Base-by-base conservation (phyloP, 2,113 vertebrate genomes). In the Misgurnus anguillicaudatus region DNA sequence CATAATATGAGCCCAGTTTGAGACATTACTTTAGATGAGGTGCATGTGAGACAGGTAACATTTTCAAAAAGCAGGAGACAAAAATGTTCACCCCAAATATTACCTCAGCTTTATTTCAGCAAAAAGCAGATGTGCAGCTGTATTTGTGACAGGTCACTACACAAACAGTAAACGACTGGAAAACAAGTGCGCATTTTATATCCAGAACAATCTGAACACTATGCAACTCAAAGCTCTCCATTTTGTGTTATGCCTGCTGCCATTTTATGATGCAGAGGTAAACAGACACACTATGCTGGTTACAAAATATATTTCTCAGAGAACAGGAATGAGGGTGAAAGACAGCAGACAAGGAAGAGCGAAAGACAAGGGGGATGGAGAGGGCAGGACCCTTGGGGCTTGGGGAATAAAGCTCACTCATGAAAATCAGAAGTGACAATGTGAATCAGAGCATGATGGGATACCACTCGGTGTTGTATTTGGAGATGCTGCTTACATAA, bases 341-440 rank as follows among this genome's bases (percentile, higher is more conserved):
- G 72, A 81, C 21, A 69, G 63, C 63, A 21, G 65, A 38, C 51
- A 62, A 21, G n/a, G 36, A 69, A 76, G 66, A 31, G 36, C 19
- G 42, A 48, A 47, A 69, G 42, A 13, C n/a, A 13, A 70, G 48
- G 60, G 65, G 58, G 53, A 45, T 6, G 55, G 75, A 72, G 39
- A 71, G 61, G 53, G 51, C 61, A 42, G 24, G 69, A 58, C 61
- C 62, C 61, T 64, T 67, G 38, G 36, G 78, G 70, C 21, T 19
- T 38, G 17, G 19, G n/a, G 31, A 41, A 51, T 62, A 57, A 42
- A 76, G 19, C 80, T 63, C 11, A n/a, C 38, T 38, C 58, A 41
- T 60, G 83, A 76, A 81, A 73, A 87, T 82, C 80, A 80, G 77
- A 85, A 83, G 80, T 83, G 89, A 86, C 82, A 86, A n/a, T 38